phyloP scores from a whole-genome alignment of 2,888 invertebrate species.

The Caenorhabditis sp. region DNA sequence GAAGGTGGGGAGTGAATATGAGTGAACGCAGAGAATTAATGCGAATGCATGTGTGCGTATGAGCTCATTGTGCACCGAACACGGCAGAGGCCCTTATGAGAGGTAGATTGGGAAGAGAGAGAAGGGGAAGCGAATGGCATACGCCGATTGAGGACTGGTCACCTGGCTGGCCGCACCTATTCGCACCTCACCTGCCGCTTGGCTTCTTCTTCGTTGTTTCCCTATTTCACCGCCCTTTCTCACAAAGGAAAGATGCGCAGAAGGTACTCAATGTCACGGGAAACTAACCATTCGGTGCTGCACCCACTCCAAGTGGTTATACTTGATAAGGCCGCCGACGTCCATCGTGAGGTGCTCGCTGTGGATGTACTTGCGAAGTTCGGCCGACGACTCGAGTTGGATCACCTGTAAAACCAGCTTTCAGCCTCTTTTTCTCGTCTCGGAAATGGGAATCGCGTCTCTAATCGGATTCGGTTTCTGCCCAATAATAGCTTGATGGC shows the following conservation, averaged over 20 bases:
- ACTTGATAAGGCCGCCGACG: conserved; percentile 90
- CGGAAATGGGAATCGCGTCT: not conserved
- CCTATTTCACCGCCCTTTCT: conserved; percentile 39
- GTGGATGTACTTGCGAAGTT: conserved; percentile 90
- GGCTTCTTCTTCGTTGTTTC: conserved; percentile 29
- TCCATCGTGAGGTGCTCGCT: conserved; percentile 87
- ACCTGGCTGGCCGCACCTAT: conserved; percentile 53
- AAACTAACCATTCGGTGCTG: conserved; percentile 92
- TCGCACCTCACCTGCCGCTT: conserved; percentile 41
- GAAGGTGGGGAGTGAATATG: conserved; percentile 18
- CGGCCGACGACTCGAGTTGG: conserved; percentile 88
- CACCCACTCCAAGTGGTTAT: conserved; percentile 96
- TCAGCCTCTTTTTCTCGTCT: not conserved
- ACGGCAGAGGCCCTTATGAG: conserved; percentile 41
- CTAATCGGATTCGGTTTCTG: conserved; percentile 5
- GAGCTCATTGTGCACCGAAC: conserved; percentile 54
- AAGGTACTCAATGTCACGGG: too few relatives aligned
- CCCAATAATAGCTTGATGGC: not conserved
- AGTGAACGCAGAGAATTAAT: conserved; percentile 42
- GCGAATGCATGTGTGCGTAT: conserved; percentile 56
- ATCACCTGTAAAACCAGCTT: conserved; percentile 81
- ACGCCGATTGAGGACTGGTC: conserved; percentile 53
- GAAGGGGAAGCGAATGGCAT: conserved; percentile 31
- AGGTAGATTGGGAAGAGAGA: conserved; percentile 1
- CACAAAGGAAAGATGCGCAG: conserved; percentile 18